Conservation (phyloP, 2,113 vertebrate genomes). For the Mastomys coucha region DNA sequence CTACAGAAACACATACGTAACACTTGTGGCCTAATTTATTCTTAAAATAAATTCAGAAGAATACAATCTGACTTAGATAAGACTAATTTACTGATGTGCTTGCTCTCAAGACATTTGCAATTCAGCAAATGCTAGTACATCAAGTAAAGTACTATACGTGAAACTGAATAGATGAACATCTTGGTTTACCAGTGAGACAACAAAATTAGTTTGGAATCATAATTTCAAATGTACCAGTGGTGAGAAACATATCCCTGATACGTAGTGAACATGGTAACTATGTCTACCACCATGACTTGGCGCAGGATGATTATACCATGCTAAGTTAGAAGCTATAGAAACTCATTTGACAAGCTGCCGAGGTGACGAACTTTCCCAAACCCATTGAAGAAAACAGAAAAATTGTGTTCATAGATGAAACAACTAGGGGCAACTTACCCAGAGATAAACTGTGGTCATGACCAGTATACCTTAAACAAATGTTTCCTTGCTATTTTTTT, state of each 20-base stretch:
- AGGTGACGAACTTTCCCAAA: not conserved
- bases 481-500: not conserved
- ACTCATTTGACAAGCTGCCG: slow-evolving; percentile 10
- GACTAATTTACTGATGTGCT: not conserved
- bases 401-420: slow-evolving; percentile 21
- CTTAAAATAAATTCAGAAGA: slow-evolving; percentile 3
- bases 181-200: slow-evolving; percentile 30
- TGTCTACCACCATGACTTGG: not conserved
- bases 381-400: slow-evolving; percentile 15
- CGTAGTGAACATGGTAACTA: not conserved
- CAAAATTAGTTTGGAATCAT: slow-evolving; percentile 11
- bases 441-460: slow-evolving; percentile 23
- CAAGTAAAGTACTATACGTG: not conserved
- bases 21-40: not conserved
- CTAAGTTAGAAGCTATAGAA: slow-evolving; percentile 38
- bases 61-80: not conserved
- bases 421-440: slow-evolving; percentile 6
- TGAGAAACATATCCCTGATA: not conserved
- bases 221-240: not conserved
- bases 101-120: not conserved
- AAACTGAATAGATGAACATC: slow-evolving; percentile 7
- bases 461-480: not conserved
- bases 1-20: not conserved
- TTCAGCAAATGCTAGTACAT: slow-evolving; percentile 41
- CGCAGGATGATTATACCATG: not conserved